phyloP scores from a whole-genome alignment of 1,140 invertebrate species.

The Diabrotica virgifera region DNA sequence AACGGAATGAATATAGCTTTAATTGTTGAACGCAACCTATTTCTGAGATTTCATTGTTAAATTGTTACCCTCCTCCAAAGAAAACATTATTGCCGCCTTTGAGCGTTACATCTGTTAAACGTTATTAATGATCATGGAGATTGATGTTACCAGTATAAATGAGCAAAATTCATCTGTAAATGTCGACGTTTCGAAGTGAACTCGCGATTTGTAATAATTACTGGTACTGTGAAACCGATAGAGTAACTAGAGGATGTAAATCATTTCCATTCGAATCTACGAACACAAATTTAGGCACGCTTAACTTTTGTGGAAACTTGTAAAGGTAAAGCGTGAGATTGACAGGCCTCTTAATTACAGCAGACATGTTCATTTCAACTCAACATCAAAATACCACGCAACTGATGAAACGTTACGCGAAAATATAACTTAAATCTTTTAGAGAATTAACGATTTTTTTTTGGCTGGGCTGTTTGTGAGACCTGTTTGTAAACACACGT shows the following conservation, averaged over 20 bases:
- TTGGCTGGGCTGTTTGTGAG: no score
- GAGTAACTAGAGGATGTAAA: slow-evolving; percentile 2
- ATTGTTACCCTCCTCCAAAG: not conserved
- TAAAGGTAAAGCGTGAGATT: not conserved
- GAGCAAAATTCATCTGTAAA: slow-evolving; percentile 9
- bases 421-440: no score
- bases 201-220: slow-evolving; percentile 5
- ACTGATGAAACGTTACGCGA: no score
- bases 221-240: slow-evolving; percentile 1
- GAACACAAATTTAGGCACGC: not conserved
- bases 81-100: not conserved
- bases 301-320: slow-evolving; percentile 1
- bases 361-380: not conserved
- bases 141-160: slow-evolving; percentile 15
- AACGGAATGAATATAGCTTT: no score
- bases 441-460: no score
- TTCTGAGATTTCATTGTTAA: no score
- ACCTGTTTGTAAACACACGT: no score
- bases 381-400: no score
- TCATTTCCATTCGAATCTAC: not conserved
- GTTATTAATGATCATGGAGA: slow-evolving; percentile 16
- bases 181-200: slow-evolving; percentile 7
- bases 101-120: slow-evolving; percentile 9
- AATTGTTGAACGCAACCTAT: no score
- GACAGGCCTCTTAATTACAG: not conserved